Evolutionary conservation across 2,113 vertebrate species (phyloP), one percentile per base, ranked within the genome.

Genomic region (Nymphicus hollandicus): DNA sequence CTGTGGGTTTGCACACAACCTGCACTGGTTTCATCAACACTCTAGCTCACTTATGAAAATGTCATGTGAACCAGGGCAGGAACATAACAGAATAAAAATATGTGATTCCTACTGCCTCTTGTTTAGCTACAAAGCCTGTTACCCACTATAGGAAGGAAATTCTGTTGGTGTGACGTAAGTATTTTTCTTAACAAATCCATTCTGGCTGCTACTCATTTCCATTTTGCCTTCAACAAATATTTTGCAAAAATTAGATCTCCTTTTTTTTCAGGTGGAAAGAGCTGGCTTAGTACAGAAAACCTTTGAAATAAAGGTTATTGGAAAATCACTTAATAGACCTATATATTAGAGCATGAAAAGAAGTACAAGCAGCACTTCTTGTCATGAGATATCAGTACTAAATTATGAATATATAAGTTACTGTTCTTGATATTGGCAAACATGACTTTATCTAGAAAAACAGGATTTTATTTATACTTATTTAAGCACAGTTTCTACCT

Each of bases 21-120:
- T 35, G 17, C 10, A 33, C 29, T 27, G 6, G 14, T n/a, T 86
- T 71, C 37, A 28, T 43, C 86, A 89, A 4, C 8, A 9, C 9
- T 43, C 43, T 13, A 25, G 10, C 20, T 17, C 31, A 28, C 9
- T 49, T 53, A 23, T 13, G 44, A 53, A 73, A 73, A 47, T 41
- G 5, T 49, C 7, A 2, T 0, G 0, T 53, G 39, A 78, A 53
- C 24, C 39, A 15, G n/a, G 35, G 39, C 17, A 64, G 27, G 5
- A 60, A 71, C 14, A 28, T 31, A 50, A 76, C 10, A 43, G 81
- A 78, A 88, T 24, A 23, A 52, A 55, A 18, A 23, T 23, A 39
- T 11, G 9, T 28, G 47, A 93, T 16, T 37, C n/a, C 50, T 46
- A 46, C 28, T 50, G 9, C 17, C 61, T 70, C 53, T 88, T 15